phyloP scores from a whole-genome alignment of 2,888 invertebrate species.

The Lapara coniferarum region DNA sequence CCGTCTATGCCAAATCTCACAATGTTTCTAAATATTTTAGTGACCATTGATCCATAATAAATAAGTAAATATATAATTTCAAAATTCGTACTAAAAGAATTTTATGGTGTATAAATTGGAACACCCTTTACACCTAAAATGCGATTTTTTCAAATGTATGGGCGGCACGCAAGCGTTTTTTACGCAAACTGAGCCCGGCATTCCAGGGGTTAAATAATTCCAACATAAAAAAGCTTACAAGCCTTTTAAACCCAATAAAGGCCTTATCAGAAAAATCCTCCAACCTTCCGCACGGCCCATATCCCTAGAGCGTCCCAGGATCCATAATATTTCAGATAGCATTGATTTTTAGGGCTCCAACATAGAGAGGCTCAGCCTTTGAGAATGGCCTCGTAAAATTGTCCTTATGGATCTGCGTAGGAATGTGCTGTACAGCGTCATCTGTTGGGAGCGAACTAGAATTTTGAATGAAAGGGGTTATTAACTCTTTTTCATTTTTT shows the following conservation, averaged over 20 bases:
- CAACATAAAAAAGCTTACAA: background rate
- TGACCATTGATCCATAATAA: too few species aligned
- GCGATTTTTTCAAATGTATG: too few species aligned
- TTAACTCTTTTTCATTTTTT: background rate
- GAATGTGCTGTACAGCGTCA: constrained; percentile 2
- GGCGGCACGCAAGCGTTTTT: too few species aligned
- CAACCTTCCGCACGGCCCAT: constrained; percentile 18
- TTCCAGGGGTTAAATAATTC: too few species aligned
- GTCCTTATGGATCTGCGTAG: constrained; percentile 3
- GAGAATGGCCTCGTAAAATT: constrained; percentile 19
- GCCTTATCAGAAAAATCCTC: constrained; percentile 17
- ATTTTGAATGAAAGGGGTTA: background rate
- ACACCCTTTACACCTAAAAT: too few species aligned
- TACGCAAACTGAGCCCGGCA: too few species aligned
- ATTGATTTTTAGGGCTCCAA: constrained; percentile 22
- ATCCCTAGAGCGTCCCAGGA: constrained; percentile 10
- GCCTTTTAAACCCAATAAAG: background rate
- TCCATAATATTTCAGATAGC: constrained; percentile 23
- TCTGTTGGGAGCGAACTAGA: background rate
- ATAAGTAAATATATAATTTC: too few species aligned
- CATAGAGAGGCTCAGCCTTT: constrained; percentile 21
- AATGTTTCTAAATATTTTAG: too few species aligned
- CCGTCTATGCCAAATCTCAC: too few species aligned
- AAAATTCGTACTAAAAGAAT: too few species aligned
- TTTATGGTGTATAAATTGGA: too few species aligned